phyloP scores from a whole-genome alignment of 2,888 invertebrate species.

The Perizoma affinitatum region DNA sequence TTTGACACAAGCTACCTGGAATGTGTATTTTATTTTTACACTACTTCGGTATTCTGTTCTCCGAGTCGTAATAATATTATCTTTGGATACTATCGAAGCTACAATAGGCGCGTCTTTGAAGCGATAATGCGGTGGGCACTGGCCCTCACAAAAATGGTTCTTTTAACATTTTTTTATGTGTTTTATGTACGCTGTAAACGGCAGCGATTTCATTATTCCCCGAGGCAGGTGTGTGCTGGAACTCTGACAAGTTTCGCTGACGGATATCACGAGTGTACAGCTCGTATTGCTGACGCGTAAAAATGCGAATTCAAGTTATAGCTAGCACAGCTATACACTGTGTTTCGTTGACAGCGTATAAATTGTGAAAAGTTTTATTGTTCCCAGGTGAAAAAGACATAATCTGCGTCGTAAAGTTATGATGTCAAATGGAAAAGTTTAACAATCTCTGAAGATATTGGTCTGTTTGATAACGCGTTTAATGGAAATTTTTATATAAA shows the following conservation, averaged over 20 bases:
- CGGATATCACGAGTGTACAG: conserved; percentile 8
- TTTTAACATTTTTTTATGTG: conserved; percentile 34
- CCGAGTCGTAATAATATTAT: too few relatives aligned
- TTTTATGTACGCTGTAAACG: conserved; percentile 37
- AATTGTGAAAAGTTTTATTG: conserved; percentile 2
- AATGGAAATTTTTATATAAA: not conserved
- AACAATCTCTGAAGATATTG: conserved; percentile 16
- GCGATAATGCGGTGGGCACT: not conserved
- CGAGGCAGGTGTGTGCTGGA: conserved; percentile 4
- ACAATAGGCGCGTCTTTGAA: too few relatives aligned
- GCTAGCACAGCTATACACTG: conserved; percentile 9
- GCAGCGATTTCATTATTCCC: conserved; percentile 17
- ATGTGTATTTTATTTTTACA: too few relatives aligned
- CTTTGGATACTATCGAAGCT: too few relatives aligned
- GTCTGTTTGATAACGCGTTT: not conserved
- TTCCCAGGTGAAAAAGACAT: not conserved
- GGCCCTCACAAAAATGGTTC: not conserved
- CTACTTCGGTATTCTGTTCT: too few relatives aligned
- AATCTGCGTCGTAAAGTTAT: conserved; percentile 15
- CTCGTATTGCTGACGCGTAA: conserved; percentile 11
- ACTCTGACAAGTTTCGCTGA: conserved; percentile 21
- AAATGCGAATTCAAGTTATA: conserved; percentile 5
- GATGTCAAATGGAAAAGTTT: conserved; percentile 20
- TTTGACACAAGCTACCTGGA: too few relatives aligned
- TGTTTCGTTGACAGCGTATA: not conserved